phyloP scores from a whole-genome alignment of 2,797 vertebrate genomes.

The Malurus leucopterus region DNA sequence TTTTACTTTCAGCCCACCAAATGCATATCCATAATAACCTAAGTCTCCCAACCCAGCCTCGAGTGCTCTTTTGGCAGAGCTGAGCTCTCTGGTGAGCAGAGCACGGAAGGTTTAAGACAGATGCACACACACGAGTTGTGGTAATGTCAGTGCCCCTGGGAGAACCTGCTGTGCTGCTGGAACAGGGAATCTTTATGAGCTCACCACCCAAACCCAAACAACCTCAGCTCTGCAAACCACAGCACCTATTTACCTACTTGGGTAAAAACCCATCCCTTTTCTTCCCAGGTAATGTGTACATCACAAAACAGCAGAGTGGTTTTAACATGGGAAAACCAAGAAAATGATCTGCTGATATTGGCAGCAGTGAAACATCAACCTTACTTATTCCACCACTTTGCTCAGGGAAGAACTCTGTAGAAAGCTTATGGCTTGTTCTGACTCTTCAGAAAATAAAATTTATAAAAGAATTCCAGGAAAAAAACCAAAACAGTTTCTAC shows the following conservation, averaged over 20 bases:
- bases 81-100: background rate
- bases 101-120: background rate
- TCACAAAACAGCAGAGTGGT: background rate
- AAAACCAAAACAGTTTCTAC: background rate
- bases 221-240: background rate
- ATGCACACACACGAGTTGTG: constrained; percentile 1
- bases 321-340: background rate
- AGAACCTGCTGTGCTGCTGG: constrained; percentile 27
- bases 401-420: background rate
- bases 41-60: background rate
- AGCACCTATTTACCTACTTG: background rate
- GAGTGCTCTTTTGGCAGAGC: constrained; percentile 27
- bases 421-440: background rate
- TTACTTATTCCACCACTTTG: background rate
- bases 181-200: constrained; percentile 27
- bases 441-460: background rate
- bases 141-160: constrained; percentile 58
- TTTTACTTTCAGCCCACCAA: background rate
- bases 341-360: background rate
- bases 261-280: background rate
- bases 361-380: background rate
- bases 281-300: background rate
- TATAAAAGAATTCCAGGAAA: background rate
- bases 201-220: constrained; percentile 28
- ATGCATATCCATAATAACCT: background rate